Conservation (phyloP, 2,888 invertebrate genomes). For the Archips crataeganus region DNA sequence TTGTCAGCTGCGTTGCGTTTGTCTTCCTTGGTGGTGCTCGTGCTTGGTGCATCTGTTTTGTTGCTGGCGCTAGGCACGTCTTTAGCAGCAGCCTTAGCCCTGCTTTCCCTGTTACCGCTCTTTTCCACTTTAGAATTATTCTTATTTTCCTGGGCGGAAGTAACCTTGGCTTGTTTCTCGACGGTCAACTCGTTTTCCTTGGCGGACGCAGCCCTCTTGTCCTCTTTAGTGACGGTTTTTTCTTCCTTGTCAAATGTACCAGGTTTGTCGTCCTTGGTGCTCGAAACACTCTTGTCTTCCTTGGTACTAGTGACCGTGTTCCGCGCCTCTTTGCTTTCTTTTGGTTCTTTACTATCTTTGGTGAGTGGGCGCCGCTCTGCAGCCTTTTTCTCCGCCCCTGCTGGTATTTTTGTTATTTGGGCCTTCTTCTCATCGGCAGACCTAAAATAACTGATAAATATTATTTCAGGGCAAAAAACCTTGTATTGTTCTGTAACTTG, state of each 20-base stretch:
- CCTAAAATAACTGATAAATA: slow-evolving; percentile 49
- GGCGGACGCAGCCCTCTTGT: background rate
- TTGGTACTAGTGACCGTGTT: slow-evolving; percentile 54
- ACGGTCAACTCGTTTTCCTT: slow-evolving; percentile 9
- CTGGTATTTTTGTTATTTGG: slow-evolving; percentile 50
- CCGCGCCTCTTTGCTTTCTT: slow-evolving; percentile 66
- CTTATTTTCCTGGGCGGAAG: background rate
- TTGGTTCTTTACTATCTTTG: slow-evolving; percentile 76
- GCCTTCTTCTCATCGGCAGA: slow-evolving; percentile 65
- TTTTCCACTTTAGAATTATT: slow-evolving; percentile 15
- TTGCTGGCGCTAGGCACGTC: slow-evolving; percentile 29
- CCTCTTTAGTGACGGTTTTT: background rate
- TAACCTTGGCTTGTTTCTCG: slow-evolving; percentile 11
- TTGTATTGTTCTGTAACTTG: background rate
- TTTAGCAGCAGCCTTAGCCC: slow-evolving; percentile 18
- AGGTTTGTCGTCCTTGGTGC: slow-evolving; percentile 49
- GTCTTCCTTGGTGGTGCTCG: slow-evolving; percentile 3
- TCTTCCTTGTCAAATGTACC: slow-evolving; percentile 47
- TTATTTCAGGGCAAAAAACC: background rate
- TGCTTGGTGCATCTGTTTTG: background rate
- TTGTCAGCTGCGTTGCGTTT: slow-evolving; percentile 6
- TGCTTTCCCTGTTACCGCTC: slow-evolving; percentile 4
- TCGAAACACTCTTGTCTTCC: slow-evolving; percentile 55
- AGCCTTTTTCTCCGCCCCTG: slow-evolving; percentile 59
- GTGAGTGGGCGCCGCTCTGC: slow-evolving; percentile 62